Conservation (phyloP, 1,140 invertebrate genomes). For the Polypedilum pembai region DNA sequence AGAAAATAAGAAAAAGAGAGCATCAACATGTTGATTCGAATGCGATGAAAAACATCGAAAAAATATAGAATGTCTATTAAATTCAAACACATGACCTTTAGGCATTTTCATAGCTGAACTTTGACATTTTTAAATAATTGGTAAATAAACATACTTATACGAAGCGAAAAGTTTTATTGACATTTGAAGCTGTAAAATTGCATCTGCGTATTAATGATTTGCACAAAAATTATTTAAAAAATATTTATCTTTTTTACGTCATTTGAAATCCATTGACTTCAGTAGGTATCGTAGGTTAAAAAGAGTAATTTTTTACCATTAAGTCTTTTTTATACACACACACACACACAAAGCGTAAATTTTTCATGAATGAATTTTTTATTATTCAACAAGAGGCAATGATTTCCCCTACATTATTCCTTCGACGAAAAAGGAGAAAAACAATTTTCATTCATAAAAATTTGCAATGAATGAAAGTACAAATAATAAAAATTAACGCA, state of each 20-base stretch:
- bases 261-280: neutral
- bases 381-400: neutral
- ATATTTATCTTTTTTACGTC: slow-evolving; percentile 2
- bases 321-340: neutral
- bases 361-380: slow-evolving; percentile 10
- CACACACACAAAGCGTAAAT: neutral
- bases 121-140: slow-evolving; percentile 3
- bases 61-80: neutral
- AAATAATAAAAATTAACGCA: neutral
- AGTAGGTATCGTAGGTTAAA: neutral
- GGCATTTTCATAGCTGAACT: neutral
- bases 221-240: neutral
- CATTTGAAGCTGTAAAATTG: too few species aligned
- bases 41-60: slow-evolving; percentile 8
- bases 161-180: too few species aligned
- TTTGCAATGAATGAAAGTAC: neutral
- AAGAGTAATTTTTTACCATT: too few species aligned
- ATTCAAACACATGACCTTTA: neutral
- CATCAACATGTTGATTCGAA: neutral
- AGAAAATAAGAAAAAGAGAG: neutral
- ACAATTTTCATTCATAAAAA: neutral
- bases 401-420: neutral
- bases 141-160: neutral
- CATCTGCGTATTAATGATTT: too few species aligned
- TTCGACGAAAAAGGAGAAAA: neutral